Evolutionary conservation across 23 tunicate genomes (phyloP), one percentile per base, ranked within the genome.

Genomic region (Ciona savignyi): DNA sequence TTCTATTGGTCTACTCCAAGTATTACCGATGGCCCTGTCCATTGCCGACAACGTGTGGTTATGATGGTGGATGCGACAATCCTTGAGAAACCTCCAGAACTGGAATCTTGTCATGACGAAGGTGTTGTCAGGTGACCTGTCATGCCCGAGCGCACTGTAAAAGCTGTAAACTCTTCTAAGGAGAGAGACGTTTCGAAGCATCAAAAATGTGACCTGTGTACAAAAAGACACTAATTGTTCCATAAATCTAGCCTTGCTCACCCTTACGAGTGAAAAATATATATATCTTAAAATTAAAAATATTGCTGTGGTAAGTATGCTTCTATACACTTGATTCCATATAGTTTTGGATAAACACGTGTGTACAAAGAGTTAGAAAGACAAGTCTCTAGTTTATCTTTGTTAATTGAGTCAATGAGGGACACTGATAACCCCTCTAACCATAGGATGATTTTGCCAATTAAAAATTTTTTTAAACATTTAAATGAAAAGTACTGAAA

Each of bases 61-160:
- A 27, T 75, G 81, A 60, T 91, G 91, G 66, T 91, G 97, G 31
- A 91, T 71, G 35, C 70, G 49, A 73, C 97, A 91, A 80, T 91
- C 97, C 76, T 91, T 91, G 51, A 91, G 32, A 75, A 91, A 91
- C 30, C 97, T 67, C 97, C 97, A 91, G 66, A 91, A 91, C 76
- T 91, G 97, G 66, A 91, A 82, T 25, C 86, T 69, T 27, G 97
- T 91, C 97, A 91, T 91, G 2, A 91, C 97, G 70, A 91, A 91
- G 6, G 97, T 91, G 74, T 91, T 91, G 77, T 91, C 97, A 51
- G 84, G 91, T 1, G 97, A 91, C 6, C 79, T 71, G 66, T 91
- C 91, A 68, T 91, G 97, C 3, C 97, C 97, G 0, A 91, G 79
- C 28, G 86, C 97, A 70, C 97, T 91, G 83, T 91, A 91, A 48